Evolutionary conservation across 2,797 vertebrate genomes (phyloP), one percentile per base, ranked within the genome.

Genomic region (Phyllotis vaccarum): DNA sequence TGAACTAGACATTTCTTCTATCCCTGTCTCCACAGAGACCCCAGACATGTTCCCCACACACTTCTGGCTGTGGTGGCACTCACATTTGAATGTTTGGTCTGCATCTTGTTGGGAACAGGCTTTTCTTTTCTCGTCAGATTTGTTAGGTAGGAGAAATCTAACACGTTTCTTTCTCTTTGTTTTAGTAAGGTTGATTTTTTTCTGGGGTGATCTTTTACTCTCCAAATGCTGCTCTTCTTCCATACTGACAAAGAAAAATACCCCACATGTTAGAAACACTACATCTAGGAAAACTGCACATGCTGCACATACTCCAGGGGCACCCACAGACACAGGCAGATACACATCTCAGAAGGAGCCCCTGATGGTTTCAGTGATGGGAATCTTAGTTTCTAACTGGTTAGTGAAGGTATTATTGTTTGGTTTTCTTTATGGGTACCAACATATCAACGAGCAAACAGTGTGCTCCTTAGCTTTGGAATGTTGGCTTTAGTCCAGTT

Each of bases 81-180:
- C 81, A 62, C 92, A 95, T 68, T 90, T 95, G 76, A 95, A 94
- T 74, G 72, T 80, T 3, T 87, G 37, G 43, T 92, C 62, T 74
- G 10, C 16, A 85, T 40, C 89, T 75, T 1, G 0, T 21, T 76
- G 52, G 68, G 17, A 75, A 64, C 54, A 83, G 24, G 29, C 0
- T 85, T 83, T 92, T 43, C 5, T 17, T 85, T 90, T 92, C 40
- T 27, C 88, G 24, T 54, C 56, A 68, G 24, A 17, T 56, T 90
- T 56, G 19, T 82, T 81, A 79, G 95, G 81, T 60, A 46, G 52
- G 12, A 17, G 4, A 3, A 60, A 19, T n/a, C 90, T 75, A 56
- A 88, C 1, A n/a, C 37, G 82, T 80, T 34, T 94, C 70, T 58
- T 22, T 92, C 12, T 94, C 8, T 21, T 56, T 56, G 31, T 37